These are phyloP conservation scores for Tipula vernalis DNA, from an alignment of 2,888 invertebrate genomes.

Conservation along the genomic window DNA sequence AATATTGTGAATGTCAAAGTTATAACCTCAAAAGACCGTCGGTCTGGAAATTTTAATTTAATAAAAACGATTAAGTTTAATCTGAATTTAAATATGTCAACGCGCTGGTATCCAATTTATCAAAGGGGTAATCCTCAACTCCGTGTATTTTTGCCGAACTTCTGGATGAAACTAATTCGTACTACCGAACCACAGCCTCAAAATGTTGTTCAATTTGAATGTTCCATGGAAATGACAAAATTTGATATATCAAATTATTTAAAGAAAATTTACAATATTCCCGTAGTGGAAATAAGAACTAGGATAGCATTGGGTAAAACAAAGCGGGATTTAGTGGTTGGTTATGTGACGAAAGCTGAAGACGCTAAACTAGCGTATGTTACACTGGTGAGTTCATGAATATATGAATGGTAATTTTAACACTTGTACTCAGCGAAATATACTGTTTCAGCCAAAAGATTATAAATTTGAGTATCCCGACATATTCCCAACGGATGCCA, in stretches of 20 bases:
- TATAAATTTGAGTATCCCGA: conserved; percentile 66
- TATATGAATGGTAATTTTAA: background rate
- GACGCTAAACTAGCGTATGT: conserved; percentile 72
- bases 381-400: conserved; percentile 48
- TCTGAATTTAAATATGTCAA: conserved; percentile 25
- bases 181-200: conserved; percentile 53
- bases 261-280: conserved; percentile 87
- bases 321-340: conserved; percentile 43
- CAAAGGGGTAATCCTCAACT: conserved; percentile 89
- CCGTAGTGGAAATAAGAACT: conserved; percentile 64
- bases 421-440: background rate
- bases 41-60: background rate
- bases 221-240: conserved; percentile 89
- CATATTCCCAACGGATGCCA: conserved; percentile 41
- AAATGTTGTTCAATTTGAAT: conserved; percentile 77
- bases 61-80: background rate
- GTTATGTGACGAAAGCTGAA: conserved; percentile 66
- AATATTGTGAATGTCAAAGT: background rate
- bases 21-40: background rate
- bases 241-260: conserved; percentile 84
- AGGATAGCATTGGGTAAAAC: conserved; percentile 59
- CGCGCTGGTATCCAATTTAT: conserved; percentile 71
- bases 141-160: conserved; percentile 86
- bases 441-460: conserved; percentile 50
- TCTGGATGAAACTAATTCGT: conserved; percentile 88